phyloP scores from a whole-genome alignment of 2,888 invertebrate genomes.

The Eilema sororculum region DNA sequence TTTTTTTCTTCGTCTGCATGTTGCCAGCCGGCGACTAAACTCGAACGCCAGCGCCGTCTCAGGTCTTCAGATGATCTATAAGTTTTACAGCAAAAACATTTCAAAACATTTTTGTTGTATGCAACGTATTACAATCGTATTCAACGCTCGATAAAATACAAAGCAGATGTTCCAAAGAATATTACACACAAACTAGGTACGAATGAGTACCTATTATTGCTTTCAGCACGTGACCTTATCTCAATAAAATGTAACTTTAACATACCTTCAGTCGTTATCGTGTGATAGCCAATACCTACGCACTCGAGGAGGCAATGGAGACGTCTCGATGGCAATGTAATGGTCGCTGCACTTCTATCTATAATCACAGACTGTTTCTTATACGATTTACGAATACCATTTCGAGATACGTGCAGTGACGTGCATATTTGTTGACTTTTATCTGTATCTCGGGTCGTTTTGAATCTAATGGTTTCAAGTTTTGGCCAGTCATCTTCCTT shows the following conservation, averaged over 20 bases:
- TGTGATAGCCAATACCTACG: constrained; percentile 47
- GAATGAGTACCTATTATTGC: constrained; percentile 11
- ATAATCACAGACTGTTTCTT: constrained; percentile 55
- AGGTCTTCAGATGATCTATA: no score
- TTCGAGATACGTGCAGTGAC: constrained; percentile 29
- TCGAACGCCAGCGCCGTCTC: no score
- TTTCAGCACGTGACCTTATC: constrained; percentile 18
- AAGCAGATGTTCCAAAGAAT: no score
- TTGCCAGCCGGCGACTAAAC: no score
- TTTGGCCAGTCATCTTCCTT: constrained; percentile 13
- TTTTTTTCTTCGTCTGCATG: no score
- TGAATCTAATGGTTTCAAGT: constrained; percentile 7
- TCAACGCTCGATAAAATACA: no score
- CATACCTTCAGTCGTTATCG: constrained; percentile 34
- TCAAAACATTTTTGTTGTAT: no score
- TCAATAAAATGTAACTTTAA: constrained; percentile 26
- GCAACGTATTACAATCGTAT: no score
- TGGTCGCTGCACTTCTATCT: constrained; percentile 56
- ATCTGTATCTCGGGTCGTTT: constrained; percentile 3
- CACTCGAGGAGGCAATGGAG: constrained; percentile 58
- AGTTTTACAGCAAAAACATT: no score
- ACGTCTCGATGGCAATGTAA: constrained; percentile 61
- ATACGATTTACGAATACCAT: constrained; percentile 53
- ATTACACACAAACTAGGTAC: background rate
- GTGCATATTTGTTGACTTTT: constrained; percentile 17